phyloP scores from a whole-genome alignment of 2,113 vertebrate genomes.

The Pleuronectes platessa region DNA sequence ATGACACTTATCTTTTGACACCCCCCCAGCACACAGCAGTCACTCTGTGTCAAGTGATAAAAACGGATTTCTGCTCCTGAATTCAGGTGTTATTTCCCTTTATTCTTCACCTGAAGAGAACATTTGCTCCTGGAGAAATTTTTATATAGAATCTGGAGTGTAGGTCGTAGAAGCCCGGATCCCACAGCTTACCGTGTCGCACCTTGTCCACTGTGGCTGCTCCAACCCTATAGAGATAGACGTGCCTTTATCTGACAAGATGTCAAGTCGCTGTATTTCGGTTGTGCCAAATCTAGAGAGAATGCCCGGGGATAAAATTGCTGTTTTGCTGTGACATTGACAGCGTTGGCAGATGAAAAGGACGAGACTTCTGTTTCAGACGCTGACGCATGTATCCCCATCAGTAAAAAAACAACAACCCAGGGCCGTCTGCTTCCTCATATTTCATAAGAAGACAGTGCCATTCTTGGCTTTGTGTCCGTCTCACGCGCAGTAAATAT shows the following conservation, averaged over 20 bases:
- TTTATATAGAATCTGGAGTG: neutral
- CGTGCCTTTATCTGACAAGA: neutral
- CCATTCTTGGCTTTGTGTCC: neutral
- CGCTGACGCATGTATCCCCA: too few relatives aligned
- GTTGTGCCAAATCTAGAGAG: neutral
- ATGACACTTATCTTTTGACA: neutral
- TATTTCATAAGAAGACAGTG: neutral
- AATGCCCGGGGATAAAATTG: neutral
- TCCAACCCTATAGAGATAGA: neutral
- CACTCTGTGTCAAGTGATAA: neutral
- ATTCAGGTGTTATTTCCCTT: neutral
- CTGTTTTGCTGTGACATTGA: neutral
- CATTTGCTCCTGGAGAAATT: neutral
- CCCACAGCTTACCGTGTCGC: neutral
- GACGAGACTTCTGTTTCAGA: neutral
- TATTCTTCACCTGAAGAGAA: neutral
- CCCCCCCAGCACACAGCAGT: neutral
- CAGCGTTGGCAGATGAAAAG: neutral
- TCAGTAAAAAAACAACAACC: neutral
- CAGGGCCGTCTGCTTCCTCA: conserved; percentile 7
- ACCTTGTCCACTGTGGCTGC: neutral
- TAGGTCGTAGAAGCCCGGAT: neutral
- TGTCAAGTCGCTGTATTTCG: neutral
- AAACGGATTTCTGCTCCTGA: conserved; percentile 2
- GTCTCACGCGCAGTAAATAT: neutral